A percentile compares a stretch with the other conserved stretches of the same genome.
Evolutionary conservation across 2,888 invertebrate genomes (phyloP).

Genomic region (Crematogaster levior): DNA sequence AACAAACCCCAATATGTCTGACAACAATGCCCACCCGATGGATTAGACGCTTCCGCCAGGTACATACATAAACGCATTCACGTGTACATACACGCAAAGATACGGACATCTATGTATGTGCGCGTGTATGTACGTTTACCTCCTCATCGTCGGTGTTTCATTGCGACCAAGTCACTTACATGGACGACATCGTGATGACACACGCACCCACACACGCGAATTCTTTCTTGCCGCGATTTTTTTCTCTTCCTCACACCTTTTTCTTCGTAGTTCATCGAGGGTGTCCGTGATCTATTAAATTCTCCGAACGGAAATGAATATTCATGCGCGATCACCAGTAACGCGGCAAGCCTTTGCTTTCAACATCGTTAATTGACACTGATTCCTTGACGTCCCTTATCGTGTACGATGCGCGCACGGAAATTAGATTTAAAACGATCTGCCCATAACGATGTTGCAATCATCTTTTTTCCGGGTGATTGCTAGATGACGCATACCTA

Average conservation of each 20-base stretch:
- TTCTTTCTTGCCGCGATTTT: conserved; percentile 41
- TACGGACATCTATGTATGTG: conserved; percentile 1
- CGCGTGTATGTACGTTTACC: conserved; percentile 22
- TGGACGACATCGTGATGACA: conserved; percentile 29
- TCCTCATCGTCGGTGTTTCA: conserved; percentile 25
- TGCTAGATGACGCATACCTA: conserved; percentile 36
- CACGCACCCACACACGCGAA: neutral
- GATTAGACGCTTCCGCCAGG: conserved; percentile 81
- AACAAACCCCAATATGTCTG: conserved; percentile 85
- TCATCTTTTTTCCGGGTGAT: conserved; percentile 63
- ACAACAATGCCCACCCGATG: conserved; percentile 83
- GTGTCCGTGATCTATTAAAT: conserved; percentile 70
- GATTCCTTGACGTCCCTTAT: conserved; percentile 74
- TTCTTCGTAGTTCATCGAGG: conserved; percentile 61
- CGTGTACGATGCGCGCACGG: conserved; percentile 51
- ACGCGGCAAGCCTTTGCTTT: conserved; percentile 73
- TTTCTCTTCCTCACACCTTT: conserved; percentile 49
- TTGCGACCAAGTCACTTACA: conserved; percentile 28
- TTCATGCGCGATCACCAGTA: conserved; percentile 70
- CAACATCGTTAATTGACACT: conserved; percentile 75
- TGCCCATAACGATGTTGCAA: conserved; percentile 70
- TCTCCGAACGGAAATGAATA: conserved; percentile 71
- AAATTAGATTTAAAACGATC: conserved; percentile 73
- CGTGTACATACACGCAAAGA: conserved; percentile 16
- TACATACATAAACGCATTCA: conserved; percentile 63